Percentiles rank a stretch among this genome's conserved stretches.
These are phyloP conservation scores for Toxotes lorentzi DNA, from an alignment of 2,797 vertebrate genomes.

Conservation along the genomic window DNA sequence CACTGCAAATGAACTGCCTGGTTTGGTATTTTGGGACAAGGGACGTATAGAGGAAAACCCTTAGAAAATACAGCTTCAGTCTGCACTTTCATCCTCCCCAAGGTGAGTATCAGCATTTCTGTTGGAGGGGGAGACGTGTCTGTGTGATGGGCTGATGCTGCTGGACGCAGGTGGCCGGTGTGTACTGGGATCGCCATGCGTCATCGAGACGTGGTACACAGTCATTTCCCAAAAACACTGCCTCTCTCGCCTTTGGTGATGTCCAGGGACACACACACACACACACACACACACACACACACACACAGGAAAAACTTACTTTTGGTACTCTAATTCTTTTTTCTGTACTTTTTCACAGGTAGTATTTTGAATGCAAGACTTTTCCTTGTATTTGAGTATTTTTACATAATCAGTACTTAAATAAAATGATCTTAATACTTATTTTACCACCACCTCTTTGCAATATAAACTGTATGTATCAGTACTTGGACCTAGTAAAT, in stretches of 20 bases:
- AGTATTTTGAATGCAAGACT: too few species aligned
- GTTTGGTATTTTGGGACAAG: slow-evolving; percentile 44
- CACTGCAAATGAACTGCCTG: slow-evolving; percentile 54
- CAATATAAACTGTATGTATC: neutral
- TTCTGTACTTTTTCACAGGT: too few species aligned
- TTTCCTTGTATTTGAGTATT: neutral
- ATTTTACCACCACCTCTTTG: too few species aligned
- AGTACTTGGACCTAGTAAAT: neutral
- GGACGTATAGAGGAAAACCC: slow-evolving; percentile 57
- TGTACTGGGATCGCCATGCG: slow-evolving; percentile 29
- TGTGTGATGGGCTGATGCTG: slow-evolving; percentile 38
- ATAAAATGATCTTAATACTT: neutral
- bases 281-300: neutral
- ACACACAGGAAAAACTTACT: neutral
- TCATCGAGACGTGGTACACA: slow-evolving; percentile 33
- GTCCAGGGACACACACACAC: slow-evolving; percentile 5
- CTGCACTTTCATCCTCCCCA: slow-evolving; percentile 25
- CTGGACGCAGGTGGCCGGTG: slow-evolving; percentile 62
- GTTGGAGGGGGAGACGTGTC: slow-evolving; percentile 23
- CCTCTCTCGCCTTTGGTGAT: neutral
- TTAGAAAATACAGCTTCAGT: slow-evolving; percentile 34
- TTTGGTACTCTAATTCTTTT: too few species aligned
- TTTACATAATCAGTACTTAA: neutral
- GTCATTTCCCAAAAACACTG: slow-evolving; percentile 42
- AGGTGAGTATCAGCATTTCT: slow-evolving; percentile 41